A percentile compares a stretch with the other conserved stretches of the same genome.
phyloP scores from a whole-genome alignment of 2,113 vertebrate species.

The Glareola pratincola region DNA sequence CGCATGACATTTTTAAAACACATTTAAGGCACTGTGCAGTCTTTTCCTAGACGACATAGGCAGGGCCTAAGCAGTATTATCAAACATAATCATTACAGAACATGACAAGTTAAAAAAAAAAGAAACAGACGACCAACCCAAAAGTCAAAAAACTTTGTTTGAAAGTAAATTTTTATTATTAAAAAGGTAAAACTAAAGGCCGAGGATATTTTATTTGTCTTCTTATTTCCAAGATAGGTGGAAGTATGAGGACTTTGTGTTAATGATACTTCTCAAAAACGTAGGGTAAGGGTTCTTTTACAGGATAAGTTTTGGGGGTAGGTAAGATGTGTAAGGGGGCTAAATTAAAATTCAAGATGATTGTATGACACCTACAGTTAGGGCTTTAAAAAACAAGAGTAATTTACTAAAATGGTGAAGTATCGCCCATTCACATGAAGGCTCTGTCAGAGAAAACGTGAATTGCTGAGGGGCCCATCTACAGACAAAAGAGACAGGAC shows the following conservation, averaged over 20 bases:
- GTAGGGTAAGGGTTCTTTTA: neutral
- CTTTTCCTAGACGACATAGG: neutral
- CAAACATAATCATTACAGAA: neutral
- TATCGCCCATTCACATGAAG: neutral
- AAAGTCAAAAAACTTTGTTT: neutral
- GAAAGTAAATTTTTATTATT: conserved; percentile 37
- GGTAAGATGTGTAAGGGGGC: rapidly evolving
- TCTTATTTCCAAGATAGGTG: neutral
- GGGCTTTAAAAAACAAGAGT: neutral
- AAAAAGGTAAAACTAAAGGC: neutral
- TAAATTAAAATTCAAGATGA: neutral
- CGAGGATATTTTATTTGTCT: neutral
- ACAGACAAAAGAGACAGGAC: neutral
- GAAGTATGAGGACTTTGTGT: neutral
- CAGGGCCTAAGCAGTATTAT: neutral
- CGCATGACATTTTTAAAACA: rapidly evolving
- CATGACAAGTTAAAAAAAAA: neutral
- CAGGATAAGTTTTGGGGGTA: neutral
- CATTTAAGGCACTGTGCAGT: neutral
- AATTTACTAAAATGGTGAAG: neutral
- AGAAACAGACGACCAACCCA: neutral
- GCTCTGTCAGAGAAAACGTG: neutral
- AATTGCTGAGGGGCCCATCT: neutral
- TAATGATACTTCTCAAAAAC: neutral
- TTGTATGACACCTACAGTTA: neutral